Percentiles rank a stretch among this genome's conserved stretches.
Conservation (phyloP, 2,113 vertebrate genomes). For the Poecilia latipinna region DNA sequence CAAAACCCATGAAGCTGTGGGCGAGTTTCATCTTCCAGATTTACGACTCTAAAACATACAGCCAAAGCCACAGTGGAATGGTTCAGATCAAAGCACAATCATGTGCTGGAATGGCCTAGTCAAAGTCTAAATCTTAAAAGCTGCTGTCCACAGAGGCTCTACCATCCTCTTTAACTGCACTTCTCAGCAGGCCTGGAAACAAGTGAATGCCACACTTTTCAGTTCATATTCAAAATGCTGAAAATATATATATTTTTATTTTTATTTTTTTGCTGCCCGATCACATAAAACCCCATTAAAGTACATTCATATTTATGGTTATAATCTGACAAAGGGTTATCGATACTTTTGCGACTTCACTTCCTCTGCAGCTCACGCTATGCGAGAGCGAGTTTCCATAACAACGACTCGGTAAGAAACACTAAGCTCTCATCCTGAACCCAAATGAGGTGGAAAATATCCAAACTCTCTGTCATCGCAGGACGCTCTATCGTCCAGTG, state of each 20-base stretch:
- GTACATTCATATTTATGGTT: background rate
- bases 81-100: background rate
- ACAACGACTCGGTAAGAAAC: conserved; percentile 19
- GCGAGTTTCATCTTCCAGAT: background rate
- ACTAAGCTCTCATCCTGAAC: conserved; percentile 42
- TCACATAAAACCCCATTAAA: background rate
- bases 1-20: background rate
- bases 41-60: background rate
- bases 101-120: background rate
- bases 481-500: conserved; percentile 54
- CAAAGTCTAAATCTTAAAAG: background rate
- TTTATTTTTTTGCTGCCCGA: background rate
- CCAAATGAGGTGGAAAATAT: conserved; percentile 38
- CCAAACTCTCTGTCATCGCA: conserved; percentile 48
- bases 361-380: conserved; percentile 23
- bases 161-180: too few species aligned
- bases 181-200: background rate
- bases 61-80: background rate
- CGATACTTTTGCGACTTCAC: background rate
- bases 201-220: background rate
- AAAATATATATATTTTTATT: too few species aligned
- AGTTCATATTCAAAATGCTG: background rate
- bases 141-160: background rate
- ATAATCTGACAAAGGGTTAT: background rate
- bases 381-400: conserved; percentile 18